Base-by-base conservation (phyloP, 2,888 invertebrate genomes). In the Gerris lacustris region DNA sequence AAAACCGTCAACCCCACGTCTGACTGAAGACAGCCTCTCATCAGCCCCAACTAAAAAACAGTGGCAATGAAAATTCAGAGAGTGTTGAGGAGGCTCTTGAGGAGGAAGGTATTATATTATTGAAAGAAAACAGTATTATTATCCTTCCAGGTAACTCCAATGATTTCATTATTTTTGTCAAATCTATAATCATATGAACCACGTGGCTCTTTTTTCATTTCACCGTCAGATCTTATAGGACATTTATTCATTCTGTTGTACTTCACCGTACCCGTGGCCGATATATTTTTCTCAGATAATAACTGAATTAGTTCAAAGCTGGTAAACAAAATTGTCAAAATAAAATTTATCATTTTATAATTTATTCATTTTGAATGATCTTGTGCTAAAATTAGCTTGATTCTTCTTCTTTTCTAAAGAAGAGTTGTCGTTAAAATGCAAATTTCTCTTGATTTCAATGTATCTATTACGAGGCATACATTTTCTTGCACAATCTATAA, bases 321-420 rank as follows among this genome's bases (percentile, higher is more conserved):
- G 2, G 67, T 45, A 62, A 70, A 70, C n/a, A 62, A 70, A 70
- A 45, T 70, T 70, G 63, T 70, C 67, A 67, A 70, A 70, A 45
- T 55, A 70, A 17, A 70, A 62, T 43, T 31, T 47, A 62, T 70
- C 67, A 55, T 55, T 55, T 55, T 55, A 55, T 9, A 55, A 55
- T 15, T 55, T 55, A 7, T 55, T 9, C 7, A 9, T 9, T n/a
- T n/a, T n/a, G n/a, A n/a, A n/a, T n/a, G n/a, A n/a, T n/a, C n/a
- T n/a, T n/a, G n/a, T n/a, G n/a, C 15, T 55, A n/a, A n/a, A n/a
- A n/a, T n/a, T n/a, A n/a, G n/a, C n/a, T n/a, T n/a, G n/a, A n/a
- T n/a, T n/a, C n/a, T n/a, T n/a, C n/a, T n/a, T n/a, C 15, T 15
- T 55, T 7, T 55, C 55, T 15, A 55, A 15, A 7, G 7, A 9